Percentiles rank a stretch among this genome's conserved stretches.
phyloP scores from a whole-genome alignment of 2,888 invertebrate species.

The Lathronympha strigana region DNA sequence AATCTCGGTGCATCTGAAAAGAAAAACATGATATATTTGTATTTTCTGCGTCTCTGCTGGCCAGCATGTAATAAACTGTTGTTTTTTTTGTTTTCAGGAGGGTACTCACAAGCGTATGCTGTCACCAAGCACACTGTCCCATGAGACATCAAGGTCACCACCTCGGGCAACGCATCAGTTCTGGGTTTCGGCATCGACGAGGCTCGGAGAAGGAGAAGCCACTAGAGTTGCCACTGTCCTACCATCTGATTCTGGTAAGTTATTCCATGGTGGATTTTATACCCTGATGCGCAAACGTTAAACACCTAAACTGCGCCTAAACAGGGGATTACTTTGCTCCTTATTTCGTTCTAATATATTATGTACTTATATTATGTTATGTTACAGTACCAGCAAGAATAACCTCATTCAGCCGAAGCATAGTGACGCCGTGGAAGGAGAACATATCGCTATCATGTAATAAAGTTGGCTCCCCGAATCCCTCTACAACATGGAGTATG shows the following conservation, averaged over 20 bases:
- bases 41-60: not conserved
- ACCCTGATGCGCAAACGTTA: not conserved
- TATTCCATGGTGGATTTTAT: too few species aligned
- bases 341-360: not conserved
- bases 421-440: constrained; percentile 94
- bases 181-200: constrained; percentile 89
- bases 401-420: constrained; percentile 92
- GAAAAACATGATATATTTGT: not conserved
- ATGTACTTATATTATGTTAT: not conserved
- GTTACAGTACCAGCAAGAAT: constrained; percentile 92
- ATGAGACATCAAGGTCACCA: constrained; percentile 88
- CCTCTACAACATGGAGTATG: constrained; percentile 91
- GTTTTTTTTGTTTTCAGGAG: constrained; percentile 71
- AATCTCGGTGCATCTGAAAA: not conserved
- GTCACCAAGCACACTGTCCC: constrained; percentile 87
- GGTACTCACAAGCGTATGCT: constrained; percentile 90
- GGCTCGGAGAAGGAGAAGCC: constrained; percentile 92
- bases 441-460: constrained; percentile 92
- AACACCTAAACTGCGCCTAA: not conserved
- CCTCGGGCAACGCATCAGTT: constrained; percentile 90
- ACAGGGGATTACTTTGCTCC: not conserved
- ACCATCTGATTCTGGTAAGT: constrained; percentile 87
- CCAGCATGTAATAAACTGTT: not conserved
- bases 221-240: constrained; percentile 90
- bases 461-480: constrained; percentile 92